Conservation (phyloP, 2,888 invertebrate genomes). For the Lydus trimaculatus region DNA sequence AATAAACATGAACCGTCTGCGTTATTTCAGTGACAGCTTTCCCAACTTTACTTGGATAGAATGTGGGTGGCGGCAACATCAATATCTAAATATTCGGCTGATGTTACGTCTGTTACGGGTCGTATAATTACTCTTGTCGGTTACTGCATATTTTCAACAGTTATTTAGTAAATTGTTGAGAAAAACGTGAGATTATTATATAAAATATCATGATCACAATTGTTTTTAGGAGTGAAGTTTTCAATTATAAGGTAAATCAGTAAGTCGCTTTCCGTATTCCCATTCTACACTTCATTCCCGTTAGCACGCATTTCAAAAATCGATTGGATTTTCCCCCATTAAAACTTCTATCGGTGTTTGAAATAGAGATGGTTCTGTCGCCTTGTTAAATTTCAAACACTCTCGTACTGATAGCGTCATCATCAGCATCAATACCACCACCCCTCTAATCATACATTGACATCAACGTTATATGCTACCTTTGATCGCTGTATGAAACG, state of each 20-base stretch:
- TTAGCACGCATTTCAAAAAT: background rate
- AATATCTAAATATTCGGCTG: background rate
- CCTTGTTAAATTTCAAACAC: constrained; percentile 4
- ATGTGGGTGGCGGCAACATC: background rate
- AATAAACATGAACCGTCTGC: background rate
- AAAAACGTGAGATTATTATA: no score
- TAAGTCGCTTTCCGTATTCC: background rate
- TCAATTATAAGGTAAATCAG: background rate
- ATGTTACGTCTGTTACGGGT: no score
- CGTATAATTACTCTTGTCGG: no score
- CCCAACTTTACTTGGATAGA: background rate
- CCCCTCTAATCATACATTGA: background rate
- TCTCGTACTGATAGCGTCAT: background rate
- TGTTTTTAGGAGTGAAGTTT: background rate
- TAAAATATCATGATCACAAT: no score
- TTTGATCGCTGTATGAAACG: constrained; percentile 8
- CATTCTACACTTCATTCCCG: background rate
- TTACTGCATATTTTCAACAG: no score
- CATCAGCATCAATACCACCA: constrained; percentile 4
- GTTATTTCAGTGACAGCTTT: constrained; percentile 4
- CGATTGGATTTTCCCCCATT: constrained; percentile 14
- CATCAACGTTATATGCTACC: background rate
- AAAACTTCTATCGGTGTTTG: background rate
- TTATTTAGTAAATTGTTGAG: no score
- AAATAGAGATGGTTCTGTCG: constrained; percentile 4